These are phyloP conservation scores for Sarcophaga bullata DNA, from an alignment of 1,140 invertebrate genomes.

Conservation along the genomic window DNA sequence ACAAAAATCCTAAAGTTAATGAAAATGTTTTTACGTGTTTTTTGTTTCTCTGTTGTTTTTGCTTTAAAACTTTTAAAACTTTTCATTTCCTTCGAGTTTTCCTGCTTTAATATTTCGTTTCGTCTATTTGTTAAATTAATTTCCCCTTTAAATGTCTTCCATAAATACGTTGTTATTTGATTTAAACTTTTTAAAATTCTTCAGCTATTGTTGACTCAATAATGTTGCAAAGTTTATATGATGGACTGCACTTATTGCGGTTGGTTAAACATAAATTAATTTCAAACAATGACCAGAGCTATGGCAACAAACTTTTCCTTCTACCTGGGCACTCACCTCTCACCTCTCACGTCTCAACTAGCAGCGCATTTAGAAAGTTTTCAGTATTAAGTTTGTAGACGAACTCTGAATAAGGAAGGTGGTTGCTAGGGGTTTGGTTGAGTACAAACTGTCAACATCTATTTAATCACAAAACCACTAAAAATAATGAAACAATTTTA, in stretches of 20 bases:
- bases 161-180: too few species aligned
- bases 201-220: not conserved
- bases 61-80: too few species aligned
- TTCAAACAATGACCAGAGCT: not conserved
- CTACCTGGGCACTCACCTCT: not conserved
- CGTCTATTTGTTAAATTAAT: too few species aligned
- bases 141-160: too few species aligned
- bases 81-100: too few species aligned
- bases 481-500: slow-evolving; percentile 5
- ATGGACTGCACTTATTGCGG: not conserved
- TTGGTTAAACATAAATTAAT: slow-evolving; percentile 5
- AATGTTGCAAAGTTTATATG: not conserved
- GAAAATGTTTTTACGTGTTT: too few species aligned
- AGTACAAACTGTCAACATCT: too few species aligned
- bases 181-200: too few species aligned
- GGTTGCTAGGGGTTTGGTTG: not conserved
- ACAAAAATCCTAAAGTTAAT: too few species aligned
- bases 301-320: not conserved
- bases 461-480: not conserved
- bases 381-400: not conserved
- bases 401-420: not conserved
- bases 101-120: too few species aligned
- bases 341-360: not conserved
- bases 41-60: too few species aligned
- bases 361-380: not conserved